Evolutionary conservation across 2,113 vertebrate species (phyloP).

Genomic region (Scolopax mira): DNA sequence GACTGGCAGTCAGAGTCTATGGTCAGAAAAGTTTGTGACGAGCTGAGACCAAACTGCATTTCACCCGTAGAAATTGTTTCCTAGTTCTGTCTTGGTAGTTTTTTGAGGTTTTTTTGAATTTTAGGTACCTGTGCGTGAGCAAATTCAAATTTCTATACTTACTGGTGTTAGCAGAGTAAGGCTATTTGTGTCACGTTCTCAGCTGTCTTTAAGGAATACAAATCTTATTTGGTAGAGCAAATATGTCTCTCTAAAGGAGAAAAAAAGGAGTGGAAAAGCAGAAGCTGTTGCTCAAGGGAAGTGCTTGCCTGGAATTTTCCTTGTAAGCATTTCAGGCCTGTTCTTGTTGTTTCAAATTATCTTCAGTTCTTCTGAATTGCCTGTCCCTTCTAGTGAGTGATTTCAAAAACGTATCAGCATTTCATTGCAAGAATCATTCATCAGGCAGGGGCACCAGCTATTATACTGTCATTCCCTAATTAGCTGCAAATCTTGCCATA

Average conservation of each 20-base stretch:
- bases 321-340: background rate
- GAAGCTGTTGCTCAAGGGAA: background rate
- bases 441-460: background rate
- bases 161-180: background rate
- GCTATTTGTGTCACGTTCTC: fast-evolving
- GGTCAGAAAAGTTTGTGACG: background rate
- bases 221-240: background rate
- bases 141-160: background rate
- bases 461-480: background rate
- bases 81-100: background rate
- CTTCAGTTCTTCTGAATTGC: background rate
- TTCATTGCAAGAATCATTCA: background rate
- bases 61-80: background rate
- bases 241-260: background rate
- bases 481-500: background rate
- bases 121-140: background rate
- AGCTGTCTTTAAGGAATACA: background rate
- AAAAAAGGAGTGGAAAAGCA: background rate
- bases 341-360: background rate
- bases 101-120: background rate
- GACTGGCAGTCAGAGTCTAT: background rate
- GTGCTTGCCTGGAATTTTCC: background rate
- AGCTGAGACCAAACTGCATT: background rate
- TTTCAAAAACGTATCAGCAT: background rate
- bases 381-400: background rate